Conservation (phyloP, 2,797 vertebrate species). For the Parambassis ranga region DNA sequence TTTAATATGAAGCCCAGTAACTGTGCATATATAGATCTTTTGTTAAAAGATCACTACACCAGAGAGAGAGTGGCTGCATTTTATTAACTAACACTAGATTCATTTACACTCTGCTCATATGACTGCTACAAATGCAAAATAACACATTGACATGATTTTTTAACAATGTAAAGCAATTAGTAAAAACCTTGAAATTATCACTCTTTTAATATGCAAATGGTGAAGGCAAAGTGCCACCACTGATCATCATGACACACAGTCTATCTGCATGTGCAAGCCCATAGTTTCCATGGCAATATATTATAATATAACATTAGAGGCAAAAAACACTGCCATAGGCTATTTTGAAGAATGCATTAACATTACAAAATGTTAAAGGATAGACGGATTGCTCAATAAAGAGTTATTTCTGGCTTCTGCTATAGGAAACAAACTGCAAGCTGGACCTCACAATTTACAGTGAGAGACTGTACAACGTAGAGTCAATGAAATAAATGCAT, state of each 20-base stretch:
- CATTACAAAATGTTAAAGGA: not conserved
- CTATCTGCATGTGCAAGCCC: not conserved
- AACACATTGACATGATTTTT: not conserved
- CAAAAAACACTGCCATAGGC: not conserved
- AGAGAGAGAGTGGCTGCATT: no score
- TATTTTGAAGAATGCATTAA: conserved; percentile 11
- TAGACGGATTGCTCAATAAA: no score
- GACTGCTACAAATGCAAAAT: not conserved
- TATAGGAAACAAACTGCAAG: not conserved
- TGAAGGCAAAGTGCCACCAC: conserved; percentile 19
- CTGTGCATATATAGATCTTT: not conserved
- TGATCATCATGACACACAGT: conserved; percentile 15
- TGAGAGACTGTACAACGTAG: no score
- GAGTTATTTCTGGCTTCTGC: not conserved
- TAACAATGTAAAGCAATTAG: not conserved
- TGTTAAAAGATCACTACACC: no score
- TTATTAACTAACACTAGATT: no score
- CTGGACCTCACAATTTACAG: no score
- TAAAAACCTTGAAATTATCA: not conserved
- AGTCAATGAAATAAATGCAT: no score
- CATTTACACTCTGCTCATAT: not conserved
- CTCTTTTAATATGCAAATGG: not conserved
- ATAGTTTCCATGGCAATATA: conserved; percentile 38
- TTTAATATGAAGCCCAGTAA: not conserved
- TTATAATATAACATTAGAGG: not conserved